Base-by-base conservation (phyloP, 1,140 invertebrate species). In the Brachionus calyciflorus region DNA sequence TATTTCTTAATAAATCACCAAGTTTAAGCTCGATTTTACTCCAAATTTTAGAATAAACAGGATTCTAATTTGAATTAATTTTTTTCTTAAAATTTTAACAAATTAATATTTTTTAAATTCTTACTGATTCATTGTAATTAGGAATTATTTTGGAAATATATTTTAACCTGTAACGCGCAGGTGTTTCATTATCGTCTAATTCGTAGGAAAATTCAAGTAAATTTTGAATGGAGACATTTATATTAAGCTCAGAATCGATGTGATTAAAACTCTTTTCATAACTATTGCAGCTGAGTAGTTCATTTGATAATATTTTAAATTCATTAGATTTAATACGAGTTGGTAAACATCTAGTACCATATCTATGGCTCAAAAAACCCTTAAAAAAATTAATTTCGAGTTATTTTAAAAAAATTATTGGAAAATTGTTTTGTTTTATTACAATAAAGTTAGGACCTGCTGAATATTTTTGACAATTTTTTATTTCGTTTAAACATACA, bases 321-420 rank as follows among this genome's bases (percentile, higher is more conserved):
- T 53, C 46, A n/a, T 40, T 24, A 5, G 53, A 33, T 44, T 40
- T 24, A 12, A 75, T 33, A 30, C 28, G 37, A 24, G 70, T 37
- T 53, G 46, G 89, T 78, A 78, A 89, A 85, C 14, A 89, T 91
- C 78, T 90, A 85, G 89, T 96, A 24, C 70, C 70, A 57, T 75
- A 75, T 12, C 70, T 46, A 57, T 75, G 46, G 1, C 77, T 51
- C 9, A 78, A n/a, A 53, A 70, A 70, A 48, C 9, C 53, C 77
- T 78, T 14, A 17, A 37, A 60, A 1, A n/a, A n/a, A n/a, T n/a
- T n/a, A n/a, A n/a, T n/a, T n/a, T n/a, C n/a, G n/a, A n/a, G n/a
- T n/a, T n/a, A n/a, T n/a, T n/a, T n/a, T n/a, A n/a, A n/a, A 0
- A 37, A 63, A 17, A 17, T 63, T 12, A 24, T n/a, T 30, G 40